phyloP scores from a whole-genome alignment of 2,888 invertebrate genomes.

The Cheilosia urbana region DNA sequence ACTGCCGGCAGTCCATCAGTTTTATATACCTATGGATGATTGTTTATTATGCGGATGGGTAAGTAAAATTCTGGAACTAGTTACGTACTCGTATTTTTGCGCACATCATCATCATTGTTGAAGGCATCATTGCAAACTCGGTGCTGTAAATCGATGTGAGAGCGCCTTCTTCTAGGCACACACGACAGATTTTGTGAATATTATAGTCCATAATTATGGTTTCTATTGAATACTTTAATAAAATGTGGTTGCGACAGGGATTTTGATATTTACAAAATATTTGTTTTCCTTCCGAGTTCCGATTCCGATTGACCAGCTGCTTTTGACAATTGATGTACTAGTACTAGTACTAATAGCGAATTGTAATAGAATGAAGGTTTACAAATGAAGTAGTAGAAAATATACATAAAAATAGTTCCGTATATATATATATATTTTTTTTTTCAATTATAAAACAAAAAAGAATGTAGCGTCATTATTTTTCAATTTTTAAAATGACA shows the following conservation, averaged over 20 bases:
- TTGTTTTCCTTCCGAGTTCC: conserved; percentile 6
- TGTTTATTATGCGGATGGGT: neutral
- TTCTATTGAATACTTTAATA: conserved; percentile 2
- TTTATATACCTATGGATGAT: conserved; percentile 83
- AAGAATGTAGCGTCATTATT: no score
- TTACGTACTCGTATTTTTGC: conserved; percentile 85
- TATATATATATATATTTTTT: no score
- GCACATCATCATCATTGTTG: conserved; percentile 87
- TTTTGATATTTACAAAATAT: neutral
- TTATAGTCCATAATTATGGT: conserved; percentile 82
- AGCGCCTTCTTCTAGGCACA: conserved; percentile 86
- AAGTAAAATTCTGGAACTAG: neutral
- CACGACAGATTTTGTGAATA: conserved; percentile 85
- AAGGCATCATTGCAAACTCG: conserved; percentile 86
- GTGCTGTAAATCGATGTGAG: conserved; percentile 86
- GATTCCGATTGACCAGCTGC: neutral
- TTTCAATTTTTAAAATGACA: no score
- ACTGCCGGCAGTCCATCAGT: conserved; percentile 86
- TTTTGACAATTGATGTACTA: neutral
- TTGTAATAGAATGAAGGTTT: no score
- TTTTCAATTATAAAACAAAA: no score
- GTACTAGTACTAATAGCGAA: no score
- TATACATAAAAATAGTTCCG: neutral
- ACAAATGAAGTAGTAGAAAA: neutral
- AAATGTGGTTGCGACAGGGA: neutral